These are phyloP conservation scores for Peromyscus eremicus DNA, from an alignment of 2,797 vertebrate genomes.

Conservation along the genomic window DNA sequence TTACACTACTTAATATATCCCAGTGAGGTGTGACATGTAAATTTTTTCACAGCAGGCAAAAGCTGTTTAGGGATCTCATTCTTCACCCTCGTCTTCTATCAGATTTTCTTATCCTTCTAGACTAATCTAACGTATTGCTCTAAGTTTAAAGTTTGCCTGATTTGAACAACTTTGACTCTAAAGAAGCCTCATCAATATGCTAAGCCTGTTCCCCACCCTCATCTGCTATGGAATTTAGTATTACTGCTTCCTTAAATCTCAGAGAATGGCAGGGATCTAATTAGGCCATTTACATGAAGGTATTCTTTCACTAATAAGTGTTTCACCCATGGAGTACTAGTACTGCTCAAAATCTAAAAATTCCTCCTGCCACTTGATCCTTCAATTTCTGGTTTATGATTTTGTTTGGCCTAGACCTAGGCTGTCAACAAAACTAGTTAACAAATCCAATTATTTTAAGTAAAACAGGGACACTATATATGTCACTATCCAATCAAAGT, in stretches of 20 bases:
- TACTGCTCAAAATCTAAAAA: not conserved
- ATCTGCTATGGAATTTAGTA: not conserved
- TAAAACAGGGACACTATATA: not conserved
- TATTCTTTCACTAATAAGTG: not conserved
- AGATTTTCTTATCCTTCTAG: not conserved
- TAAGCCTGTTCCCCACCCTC: not conserved
- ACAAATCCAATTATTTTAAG: not conserved
- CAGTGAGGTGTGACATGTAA: not conserved
- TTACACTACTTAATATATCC: not conserved
- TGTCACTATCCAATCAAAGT: not conserved
- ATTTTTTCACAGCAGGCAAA: constrained; percentile 2
- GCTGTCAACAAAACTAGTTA: not conserved
- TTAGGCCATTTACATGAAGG: not conserved
- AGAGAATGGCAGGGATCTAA: not conserved
- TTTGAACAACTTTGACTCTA: not conserved
- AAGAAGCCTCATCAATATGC: not conserved
- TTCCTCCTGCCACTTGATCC: not conserved
- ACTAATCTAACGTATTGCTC: not conserved
- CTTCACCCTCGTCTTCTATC: not conserved
- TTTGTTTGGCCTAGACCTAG: not conserved
- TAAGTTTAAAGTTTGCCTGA: not conserved
- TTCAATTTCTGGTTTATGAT: not conserved
- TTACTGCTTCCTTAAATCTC: not conserved
- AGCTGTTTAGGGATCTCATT: not conserved
- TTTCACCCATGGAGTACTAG: not conserved